These are phyloP conservation scores for Oryctolagus cuniculus DNA, from an alignment of 2,113 vertebrate genomes.

Conservation along the genomic window DNA sequence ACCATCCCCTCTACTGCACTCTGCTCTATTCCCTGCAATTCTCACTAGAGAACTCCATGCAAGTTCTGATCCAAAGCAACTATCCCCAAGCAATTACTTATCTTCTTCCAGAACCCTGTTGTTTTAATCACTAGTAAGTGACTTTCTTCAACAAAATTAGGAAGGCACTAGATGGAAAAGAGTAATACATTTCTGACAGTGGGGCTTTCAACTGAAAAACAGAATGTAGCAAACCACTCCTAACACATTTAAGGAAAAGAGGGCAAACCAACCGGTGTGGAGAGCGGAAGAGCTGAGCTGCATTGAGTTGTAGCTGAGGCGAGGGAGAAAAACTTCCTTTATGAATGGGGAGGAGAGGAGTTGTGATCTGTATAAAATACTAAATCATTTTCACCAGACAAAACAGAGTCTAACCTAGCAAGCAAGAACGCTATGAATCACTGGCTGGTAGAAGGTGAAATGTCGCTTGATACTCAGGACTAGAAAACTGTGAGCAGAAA, in stretches of 20 bases:
- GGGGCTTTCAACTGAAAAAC: slow-evolving; percentile 6
- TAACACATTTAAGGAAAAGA: not conserved
- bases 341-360: slow-evolving; percentile 3
- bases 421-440: slow-evolving; percentile 72
- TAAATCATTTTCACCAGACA: slow-evolving; percentile 46
- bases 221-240: not conserved
- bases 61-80: not conserved
- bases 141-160: not conserved
- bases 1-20: not conserved
- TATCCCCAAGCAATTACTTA: not conserved
- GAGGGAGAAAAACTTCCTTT: not conserved
- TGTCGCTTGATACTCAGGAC: slow-evolving; percentile 52
- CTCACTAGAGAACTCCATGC: not conserved
- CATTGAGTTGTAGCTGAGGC: not conserved
- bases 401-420: slow-evolving; percentile 59
- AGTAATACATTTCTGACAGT: not conserved
- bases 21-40: not conserved
- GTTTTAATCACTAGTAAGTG: not conserved
- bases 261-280: not conserved
- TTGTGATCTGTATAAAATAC: slow-evolving; percentile 6
- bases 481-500: slow-evolving; percentile 78
- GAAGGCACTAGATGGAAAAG: not conserved
- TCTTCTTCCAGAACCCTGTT: not conserved
- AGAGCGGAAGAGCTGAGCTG: not conserved
- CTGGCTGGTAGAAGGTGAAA: slow-evolving; percentile 71